Percentiles rank a stretch among this genome's conserved stretches.
Evolutionary conservation across 2,797 vertebrate species (phyloP).

Genomic region (Hozukius guyotensis): DNA sequence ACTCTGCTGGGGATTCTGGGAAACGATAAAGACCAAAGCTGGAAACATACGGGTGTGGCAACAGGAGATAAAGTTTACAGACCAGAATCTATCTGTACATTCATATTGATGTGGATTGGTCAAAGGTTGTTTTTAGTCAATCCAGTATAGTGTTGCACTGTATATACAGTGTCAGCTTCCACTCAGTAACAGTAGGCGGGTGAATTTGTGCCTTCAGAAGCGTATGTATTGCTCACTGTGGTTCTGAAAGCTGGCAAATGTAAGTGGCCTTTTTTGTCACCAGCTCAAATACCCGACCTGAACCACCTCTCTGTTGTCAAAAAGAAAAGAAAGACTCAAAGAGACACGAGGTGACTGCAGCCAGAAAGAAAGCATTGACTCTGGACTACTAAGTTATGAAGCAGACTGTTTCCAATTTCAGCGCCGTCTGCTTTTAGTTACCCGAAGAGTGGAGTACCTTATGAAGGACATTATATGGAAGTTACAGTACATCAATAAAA

Average conservation of each 20-base stretch:
- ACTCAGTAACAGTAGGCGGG: not conserved
- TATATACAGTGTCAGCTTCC: not conserved
- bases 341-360: constrained; percentile 10
- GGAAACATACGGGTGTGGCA: constrained; percentile 44
- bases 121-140: not conserved
- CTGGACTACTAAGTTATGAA: constrained; percentile 9
- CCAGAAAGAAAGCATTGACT: constrained; percentile 11
- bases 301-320: not conserved
- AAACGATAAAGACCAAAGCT: constrained; percentile 58
- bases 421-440: constrained; percentile 31
- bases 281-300: constrained; percentile 5
- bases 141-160: not conserved
- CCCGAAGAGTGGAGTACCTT: constrained; percentile 20
- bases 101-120: not conserved
- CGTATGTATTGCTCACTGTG: constrained; percentile 9
- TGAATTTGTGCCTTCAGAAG: not conserved
- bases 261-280: constrained; percentile 20
- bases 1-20: constrained; percentile 59
- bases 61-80: constrained; percentile 13
- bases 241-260: constrained; percentile 11
- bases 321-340: not conserved
- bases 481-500: constrained; percentile 30
- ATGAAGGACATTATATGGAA: constrained; percentile 18
- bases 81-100: not conserved
- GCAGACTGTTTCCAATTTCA: constrained; percentile 31